Base-by-base conservation (phyloP, 2,888 invertebrate species). In the Hirtodrosophila histrioides region DNA sequence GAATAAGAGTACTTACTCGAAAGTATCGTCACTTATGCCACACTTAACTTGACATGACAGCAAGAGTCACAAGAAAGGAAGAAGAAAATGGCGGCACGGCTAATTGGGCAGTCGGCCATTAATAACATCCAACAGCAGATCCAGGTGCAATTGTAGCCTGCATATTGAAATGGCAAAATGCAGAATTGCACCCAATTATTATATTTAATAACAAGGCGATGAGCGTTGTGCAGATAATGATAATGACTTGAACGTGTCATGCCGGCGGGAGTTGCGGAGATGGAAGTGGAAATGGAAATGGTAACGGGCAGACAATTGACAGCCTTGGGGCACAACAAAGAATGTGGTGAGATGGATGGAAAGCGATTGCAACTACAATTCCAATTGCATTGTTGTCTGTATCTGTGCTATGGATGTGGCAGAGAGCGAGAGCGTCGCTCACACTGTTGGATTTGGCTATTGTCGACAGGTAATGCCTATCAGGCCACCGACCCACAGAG, bases 161-260 rank as follows among this genome's bases (percentile, higher is more conserved):
- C 29, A 48, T 57, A 68, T 64, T 61, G 57, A 61, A 69, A 69
- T 40, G 24, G 57, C 48, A 61, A 58, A 60, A 53, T 44, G 51
- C 24, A 49, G 73, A 74, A 74, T 66, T 74, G 60, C 50, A 40
- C 10, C 37, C 58, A 74, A 74, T 74, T 69, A 74, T 62, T 46
- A 58, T 63, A 65, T 50, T 58, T 65, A 63, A 71, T 71, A 55
- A 58, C 67, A 50, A 46, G 51, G 17, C 69, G 49, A 43, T 55
- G 46, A 23, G 44, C 35, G 10, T 7, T 41, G 31, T 46, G 33
- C 49, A 10, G 50, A 67, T 55, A 57, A 66, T 61, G 70, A 65
- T 74, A 73, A 74, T 56, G 62, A 65, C 74, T 12, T 29, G 62
- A 23, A 74, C 74, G 75, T 74, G 74, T 48, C 69, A 44, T n/a